Evolutionary conservation across 1,140 invertebrate genomes (phyloP).

Genomic region (Ephestia elutella): DNA sequence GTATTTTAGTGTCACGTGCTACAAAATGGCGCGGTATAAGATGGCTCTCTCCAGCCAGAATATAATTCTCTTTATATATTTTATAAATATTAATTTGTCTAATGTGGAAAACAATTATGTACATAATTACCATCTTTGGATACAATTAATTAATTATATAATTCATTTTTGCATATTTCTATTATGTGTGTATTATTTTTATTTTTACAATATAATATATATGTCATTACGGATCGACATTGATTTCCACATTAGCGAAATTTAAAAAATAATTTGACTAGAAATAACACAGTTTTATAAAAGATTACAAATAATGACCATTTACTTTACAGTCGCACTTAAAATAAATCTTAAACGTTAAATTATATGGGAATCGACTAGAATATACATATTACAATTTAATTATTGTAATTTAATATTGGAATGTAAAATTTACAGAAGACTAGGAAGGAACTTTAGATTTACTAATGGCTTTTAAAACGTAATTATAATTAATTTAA

Average conservation of each 20-base stretch:
- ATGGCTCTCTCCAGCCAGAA: constrained; percentile 66
- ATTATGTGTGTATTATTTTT: background rate
- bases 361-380: constrained; percentile 31
- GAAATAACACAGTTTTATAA: constrained; percentile 62
- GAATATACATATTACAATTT: constrained; percentile 31
- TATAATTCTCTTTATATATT: constrained; percentile 63
- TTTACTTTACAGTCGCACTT: constrained; percentile 63
- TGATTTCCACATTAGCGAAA: constrained; percentile 56
- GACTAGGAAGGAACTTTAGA: constrained; percentile 11
- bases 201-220: background rate
- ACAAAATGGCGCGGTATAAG: constrained; percentile 39
- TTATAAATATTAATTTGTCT: constrained; percentile 32
- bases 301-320: constrained; percentile 51
- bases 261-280: constrained; percentile 68
- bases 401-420: constrained; percentile 12
- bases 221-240: background rate
- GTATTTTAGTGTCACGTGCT: constrained; percentile 12
- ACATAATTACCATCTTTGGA: background rate
- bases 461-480: background rate
- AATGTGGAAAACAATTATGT: constrained; percentile 27
- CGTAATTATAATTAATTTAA: background rate
- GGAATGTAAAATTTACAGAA: constrained; percentile 10
- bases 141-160: background rate
- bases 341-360: constrained; percentile 32
- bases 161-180: background rate